Evolutionary conservation across 2,113 vertebrate species (phyloP), one percentile per base, ranked within the genome.

Genomic region (Syrmaticus mikado): DNA sequence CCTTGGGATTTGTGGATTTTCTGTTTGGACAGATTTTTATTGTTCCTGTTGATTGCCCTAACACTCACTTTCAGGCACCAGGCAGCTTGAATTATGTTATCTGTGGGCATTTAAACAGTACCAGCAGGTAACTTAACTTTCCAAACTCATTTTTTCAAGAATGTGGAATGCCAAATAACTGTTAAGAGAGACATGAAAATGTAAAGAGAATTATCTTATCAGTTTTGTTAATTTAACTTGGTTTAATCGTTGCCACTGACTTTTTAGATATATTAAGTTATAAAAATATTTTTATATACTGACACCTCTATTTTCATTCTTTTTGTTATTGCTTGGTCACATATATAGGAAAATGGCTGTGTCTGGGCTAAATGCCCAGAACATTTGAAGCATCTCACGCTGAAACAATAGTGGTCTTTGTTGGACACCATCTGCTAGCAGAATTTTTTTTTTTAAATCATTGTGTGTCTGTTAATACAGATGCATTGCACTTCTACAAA

Each of bases 371-470:
- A 94, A 92, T 97, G 97, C 98, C 98, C 97, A 98, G 97, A 98
- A 97, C 95, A 97, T 96, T 97, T 93, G 96, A 97, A 97, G 96
- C 96, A 98, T 98, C 97, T 96, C 96, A 95, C 90, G 84, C 94
- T 92, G 93, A 97, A 98, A 99, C 98, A 99, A 98, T 98, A 97
- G 95, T 85, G 89, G 95, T 94, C 98, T 98, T 98, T 98, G 98
- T 98, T 98, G 97, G 96, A 96, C 97, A 95, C 87, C 98, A 98
- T 98, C 98, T 98, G 98, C 97, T 97, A 97, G 96, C 96, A 95
- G 67, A 90, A 76, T 65, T 50, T 72, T 75, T 93, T 93, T 95
- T 87, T 6, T 17, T 10, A 67, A 89, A 96, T 90, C 75, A 86
- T 92, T 94, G 87, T 91, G 76, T 84, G 92, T 93, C 92, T 95